These are phyloP conservation scores for Nomada ferruginata DNA, from an alignment of 2,888 invertebrate species.

Conservation along the genomic window DNA sequence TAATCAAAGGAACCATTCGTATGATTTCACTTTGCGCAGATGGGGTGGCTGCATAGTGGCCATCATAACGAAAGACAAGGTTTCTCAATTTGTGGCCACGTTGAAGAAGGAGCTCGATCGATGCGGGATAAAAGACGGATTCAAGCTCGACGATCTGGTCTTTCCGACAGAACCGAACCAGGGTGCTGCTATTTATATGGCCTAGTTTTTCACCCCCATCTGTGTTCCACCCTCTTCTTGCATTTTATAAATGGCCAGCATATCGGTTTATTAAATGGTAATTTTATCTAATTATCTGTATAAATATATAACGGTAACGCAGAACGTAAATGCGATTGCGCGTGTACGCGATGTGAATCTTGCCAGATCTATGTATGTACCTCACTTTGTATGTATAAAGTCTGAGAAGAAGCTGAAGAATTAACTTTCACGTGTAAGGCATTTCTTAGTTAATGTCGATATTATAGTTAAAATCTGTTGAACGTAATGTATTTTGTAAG, in stretches of 20 bases:
- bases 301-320: background rate
- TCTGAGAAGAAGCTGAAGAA: too few relatives aligned
- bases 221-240: background rate
- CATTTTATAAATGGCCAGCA: background rate
- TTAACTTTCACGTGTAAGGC: too few relatives aligned
- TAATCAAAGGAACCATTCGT: background rate
- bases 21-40: slow-evolving; percentile 82
- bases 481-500: background rate
- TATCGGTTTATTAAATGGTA: background rate
- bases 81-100: slow-evolving; percentile 88
- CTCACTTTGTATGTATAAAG: too few relatives aligned
- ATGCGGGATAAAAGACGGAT: slow-evolving; percentile 64
- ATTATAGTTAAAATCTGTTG: too few relatives aligned
- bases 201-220: slow-evolving; percentile 39
- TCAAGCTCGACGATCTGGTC: slow-evolving; percentile 86
- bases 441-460: too few relatives aligned
- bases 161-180: slow-evolving; percentile 91
- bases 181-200: slow-evolving; percentile 87
- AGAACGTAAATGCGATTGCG: background rate
- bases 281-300: background rate
- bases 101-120: slow-evolving; percentile 89
- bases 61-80: slow-evolving; percentile 88
- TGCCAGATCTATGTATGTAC: too few relatives aligned
- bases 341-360: too few relatives aligned
- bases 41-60: slow-evolving; percentile 99